Evolutionary conservation across 2,113 vertebrate species (phyloP), one percentile per base, ranked within the genome.

Genomic region (Otolemur garnettii): DNA sequence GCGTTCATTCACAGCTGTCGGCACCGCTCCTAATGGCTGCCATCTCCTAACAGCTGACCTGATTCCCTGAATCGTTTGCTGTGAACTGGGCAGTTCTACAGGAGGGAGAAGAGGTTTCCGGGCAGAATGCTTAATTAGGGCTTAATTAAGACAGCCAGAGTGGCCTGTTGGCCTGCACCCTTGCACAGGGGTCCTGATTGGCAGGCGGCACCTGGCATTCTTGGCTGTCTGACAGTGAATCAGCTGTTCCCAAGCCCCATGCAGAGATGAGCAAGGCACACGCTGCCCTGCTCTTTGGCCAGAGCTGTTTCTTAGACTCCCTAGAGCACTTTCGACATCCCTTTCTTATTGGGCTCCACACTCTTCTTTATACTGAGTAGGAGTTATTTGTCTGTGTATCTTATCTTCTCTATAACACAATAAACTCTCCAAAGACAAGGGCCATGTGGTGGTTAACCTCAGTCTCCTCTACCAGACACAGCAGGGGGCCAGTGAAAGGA

Each of bases 81-180:
- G 42, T 87, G n/a, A 91, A 81, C 77, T 2, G 35, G 88, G 93
- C 71, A 84, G 17, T 81, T 87, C 91, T 87, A 72, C 64, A 57
- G 79, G 93, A 91, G 59, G 21, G n/a, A 91, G 59, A 82, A 53
- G 62, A 83, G 90, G 74, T 69, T 95, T 94, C 91, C 19, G 19
- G 81, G 60, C 72, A 96, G 94, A 96, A 94, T 94, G 42, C 66
- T 95, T 96, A 96, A 96, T 94, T 80, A 92, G 81, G 96, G 72
- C 82, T 85, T 97, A 93, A 97, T 96, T 75, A 96, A 96, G 94
- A 88, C 50, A 77, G 68, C 82, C 60, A 81, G 81, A 82, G 60
- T 74, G 57, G 57, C 38, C 78, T 14, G 13, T 68, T 71, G 94
- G 75, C 85, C 86, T 94, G 94, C 90, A 91, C 93, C 55, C 45